Evolutionary conservation across 1,140 invertebrate genomes (phyloP), one percentile per base, ranked within the genome.

Genomic region (Thalassaphorura encarpata): DNA sequence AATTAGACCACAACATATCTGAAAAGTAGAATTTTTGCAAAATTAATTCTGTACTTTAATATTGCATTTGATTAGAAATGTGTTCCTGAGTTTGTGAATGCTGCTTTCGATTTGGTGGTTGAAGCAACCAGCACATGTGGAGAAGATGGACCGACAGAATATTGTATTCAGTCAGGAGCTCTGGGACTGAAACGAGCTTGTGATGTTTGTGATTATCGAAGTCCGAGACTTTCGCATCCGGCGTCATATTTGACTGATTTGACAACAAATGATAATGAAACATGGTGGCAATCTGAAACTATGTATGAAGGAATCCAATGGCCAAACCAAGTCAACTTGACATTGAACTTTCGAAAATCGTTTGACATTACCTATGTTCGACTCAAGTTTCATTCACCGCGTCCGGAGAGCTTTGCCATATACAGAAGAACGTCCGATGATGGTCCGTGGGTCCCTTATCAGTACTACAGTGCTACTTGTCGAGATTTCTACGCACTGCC

Each of bases 221-320:
- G 67, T 1, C 78, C 78, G 1, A 57, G 56, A 1, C 52, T 69
- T 16, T 77, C 83, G 46, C 88, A 93, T 73, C 81, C 83, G 3
- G 78, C 86, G 1, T 70, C 75, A n/a, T 92, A 79, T 69, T 75
- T 98, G 46, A 97, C 92, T 0, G 96, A 99, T 72, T 79, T 89
- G 66, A 88, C 94, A 62, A 84, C 84, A 57, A 82, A 85, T 58
- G 83, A 89, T 41, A 88, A 92, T 68, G 82, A 83, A 58, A 97
- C 96, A 0, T 97, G 92, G 91, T 99, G 96, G 95, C 94, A 98
- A 69, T 96, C 91, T 2, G 89, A 96, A 67, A 97, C 96, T 0
- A 96, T 99, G 89, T 80, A 80, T 60, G 89, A 98, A 65, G 84
- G 82, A 16, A 84, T 96, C 18, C 87, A 95, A 69, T 87, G 84